A percentile compares a stretch with the other conserved stretches of the same genome.
Evolutionary conservation across 30 jellyfish, hydroid and myxozoan species (phyloP).

Genomic region (Aurelia coerulea): DNA sequence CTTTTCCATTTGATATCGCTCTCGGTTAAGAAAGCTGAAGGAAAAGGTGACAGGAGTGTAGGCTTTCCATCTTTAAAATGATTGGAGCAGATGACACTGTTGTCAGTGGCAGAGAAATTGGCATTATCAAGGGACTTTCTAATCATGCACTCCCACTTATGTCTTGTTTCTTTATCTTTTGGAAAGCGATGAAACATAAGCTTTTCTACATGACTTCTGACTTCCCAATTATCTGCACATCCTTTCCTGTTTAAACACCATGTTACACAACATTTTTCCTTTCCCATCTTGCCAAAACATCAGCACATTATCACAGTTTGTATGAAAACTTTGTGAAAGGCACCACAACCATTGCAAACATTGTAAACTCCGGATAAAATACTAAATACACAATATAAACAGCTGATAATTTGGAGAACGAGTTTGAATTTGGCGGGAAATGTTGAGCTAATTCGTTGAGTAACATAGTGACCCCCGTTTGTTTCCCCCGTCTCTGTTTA

Average conservation of each 20-base stretch:
- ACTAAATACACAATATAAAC: too few relatives aligned
- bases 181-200: background rate
- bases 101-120: background rate
- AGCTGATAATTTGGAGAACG: too few relatives aligned
- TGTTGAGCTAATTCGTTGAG: too few relatives aligned
- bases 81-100: constrained; percentile 40
- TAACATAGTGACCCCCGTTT: too few relatives aligned
- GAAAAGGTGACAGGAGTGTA: constrained; percentile 17
- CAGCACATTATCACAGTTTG: too few relatives aligned
- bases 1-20: background rate
- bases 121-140: background rate
- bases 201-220: background rate
- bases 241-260: background rate
- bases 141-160: background rate
- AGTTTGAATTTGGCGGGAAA: too few relatives aligned
- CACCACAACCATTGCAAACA: too few relatives aligned
- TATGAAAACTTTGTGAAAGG: too few relatives aligned
- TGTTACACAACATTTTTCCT: too few relatives aligned
- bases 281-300: too few relatives aligned
- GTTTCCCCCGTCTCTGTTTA: too few relatives aligned
- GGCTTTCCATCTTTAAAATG: constrained; percentile 54
- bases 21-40: constrained; percentile 45
- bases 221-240: background rate
- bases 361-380: too few relatives aligned
- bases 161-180: background rate